Percentiles rank a stretch among this genome's conserved stretches.
Conservation (phyloP, 1,140 invertebrate genomes). For the Trichonephila clavipes region DNA sequence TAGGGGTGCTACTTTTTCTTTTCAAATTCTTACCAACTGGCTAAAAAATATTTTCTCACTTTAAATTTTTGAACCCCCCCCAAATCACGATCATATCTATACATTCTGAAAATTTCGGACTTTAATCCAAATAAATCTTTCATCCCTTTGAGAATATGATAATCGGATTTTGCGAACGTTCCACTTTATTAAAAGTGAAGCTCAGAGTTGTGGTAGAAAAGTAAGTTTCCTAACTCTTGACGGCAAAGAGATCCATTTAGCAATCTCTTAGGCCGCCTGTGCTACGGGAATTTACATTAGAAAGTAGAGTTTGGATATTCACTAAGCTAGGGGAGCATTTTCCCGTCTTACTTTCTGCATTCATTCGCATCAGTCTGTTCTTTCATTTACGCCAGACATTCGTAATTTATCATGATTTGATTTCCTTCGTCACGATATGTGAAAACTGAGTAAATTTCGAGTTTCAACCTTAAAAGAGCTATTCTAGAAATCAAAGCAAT, state of each 20-base stretch:
- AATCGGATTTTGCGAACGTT: neutral
- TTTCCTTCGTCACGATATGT: neutral
- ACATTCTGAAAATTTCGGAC: neutral
- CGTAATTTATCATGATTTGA: neutral
- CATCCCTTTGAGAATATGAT: slow-evolving; percentile 1
- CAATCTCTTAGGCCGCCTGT: neutral
- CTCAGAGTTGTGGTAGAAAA: neutral
- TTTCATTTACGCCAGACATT: neutral
- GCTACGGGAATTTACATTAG: slow-evolving; percentile 12
- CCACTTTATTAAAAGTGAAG: neutral
- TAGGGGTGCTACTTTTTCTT: too few relatives aligned
- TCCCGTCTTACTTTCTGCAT: neutral
- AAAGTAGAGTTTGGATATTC: neutral
- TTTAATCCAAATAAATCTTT: slow-evolving; percentile 10
- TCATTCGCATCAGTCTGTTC: neutral
- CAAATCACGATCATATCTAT: neutral
- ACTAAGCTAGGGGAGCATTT: neutral
- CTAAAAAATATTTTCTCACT: neutral
- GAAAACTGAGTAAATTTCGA: neutral
- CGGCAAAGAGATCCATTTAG: neutral
- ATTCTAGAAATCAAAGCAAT: too few relatives aligned
- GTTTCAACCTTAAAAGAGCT: too few relatives aligned
- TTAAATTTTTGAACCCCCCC: neutral
- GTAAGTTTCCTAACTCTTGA: neutral
- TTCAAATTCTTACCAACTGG: too few relatives aligned